phyloP scores from a whole-genome alignment of 2,888 invertebrate genomes.

The Plagiodera versicolora region DNA sequence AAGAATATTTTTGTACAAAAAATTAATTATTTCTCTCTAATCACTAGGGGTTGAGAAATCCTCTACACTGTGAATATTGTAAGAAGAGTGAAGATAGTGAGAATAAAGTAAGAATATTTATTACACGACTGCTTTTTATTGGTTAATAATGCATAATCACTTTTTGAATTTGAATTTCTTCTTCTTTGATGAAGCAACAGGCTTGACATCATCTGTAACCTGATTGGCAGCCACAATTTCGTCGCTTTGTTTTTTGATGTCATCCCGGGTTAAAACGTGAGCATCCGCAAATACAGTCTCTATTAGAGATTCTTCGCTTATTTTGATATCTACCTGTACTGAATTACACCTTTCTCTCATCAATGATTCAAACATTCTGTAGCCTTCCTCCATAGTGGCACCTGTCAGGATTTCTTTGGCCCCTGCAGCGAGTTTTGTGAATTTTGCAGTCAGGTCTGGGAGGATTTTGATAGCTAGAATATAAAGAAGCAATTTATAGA shows the following conservation, averaged over 20 bases:
- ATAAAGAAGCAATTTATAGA: background rate
- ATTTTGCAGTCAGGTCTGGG: slow-evolving; percentile 34
- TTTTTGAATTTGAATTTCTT: slow-evolving; percentile 27
- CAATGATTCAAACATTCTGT: slow-evolving; percentile 39
- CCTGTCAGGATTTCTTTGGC: slow-evolving; percentile 32
- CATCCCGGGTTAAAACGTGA: slow-evolving; percentile 40
- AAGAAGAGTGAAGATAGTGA: too few relatives aligned
- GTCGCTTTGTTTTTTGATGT: slow-evolving; percentile 44
- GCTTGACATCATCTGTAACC: slow-evolving; percentile 36
- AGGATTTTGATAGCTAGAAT: slow-evolving; percentile 39
- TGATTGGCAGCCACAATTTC: slow-evolving; percentile 42
- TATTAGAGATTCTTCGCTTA: slow-evolving; percentile 42
- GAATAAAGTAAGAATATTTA: background rate
- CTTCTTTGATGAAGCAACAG: slow-evolving; percentile 24
- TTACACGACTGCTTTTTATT: background rate
- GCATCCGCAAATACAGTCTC: slow-evolving; percentile 39
- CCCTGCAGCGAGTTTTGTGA: slow-evolving; percentile 31
- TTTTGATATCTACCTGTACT: slow-evolving; percentile 30
- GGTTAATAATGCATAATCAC: background rate
- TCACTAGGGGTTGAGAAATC: too few relatives aligned
- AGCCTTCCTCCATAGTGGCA: slow-evolving; percentile 35
- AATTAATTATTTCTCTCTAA: too few relatives aligned
- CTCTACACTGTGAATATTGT: too few relatives aligned
- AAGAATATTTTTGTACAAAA: too few relatives aligned
- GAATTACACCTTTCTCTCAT: slow-evolving; percentile 39